A percentile compares a stretch with the other conserved stretches of the same genome.
These are phyloP conservation scores for Diplodus puntazzo DNA, from an alignment of 2,797 vertebrate species.

Conservation along the genomic window DNA sequence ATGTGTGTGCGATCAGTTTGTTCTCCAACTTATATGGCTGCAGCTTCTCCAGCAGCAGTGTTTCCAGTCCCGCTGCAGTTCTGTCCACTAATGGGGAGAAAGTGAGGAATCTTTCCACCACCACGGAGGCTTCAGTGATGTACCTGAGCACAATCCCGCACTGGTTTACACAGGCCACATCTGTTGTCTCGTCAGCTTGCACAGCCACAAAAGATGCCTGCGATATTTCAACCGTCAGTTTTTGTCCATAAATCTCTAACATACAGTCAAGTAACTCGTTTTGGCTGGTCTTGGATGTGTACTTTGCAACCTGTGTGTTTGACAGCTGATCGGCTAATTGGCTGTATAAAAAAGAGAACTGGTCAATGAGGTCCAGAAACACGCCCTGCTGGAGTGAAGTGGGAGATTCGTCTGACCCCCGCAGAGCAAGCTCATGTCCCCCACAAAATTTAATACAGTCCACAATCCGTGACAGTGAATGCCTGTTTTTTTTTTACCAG, in stretches of 20 bases:
- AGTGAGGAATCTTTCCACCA: no score
- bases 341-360: neutral
- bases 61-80: neutral
- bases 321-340: neutral
- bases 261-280: no score
- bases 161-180: no score
- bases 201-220: no score
- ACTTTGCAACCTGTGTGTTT: no score
- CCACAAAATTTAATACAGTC: neutral
- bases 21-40: neutral
- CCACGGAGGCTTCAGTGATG: no score
- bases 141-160: no score
- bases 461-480: neutral
- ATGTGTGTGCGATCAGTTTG: constrained; percentile 1
- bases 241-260: neutral
- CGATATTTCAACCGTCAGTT: neutral
- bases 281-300: no score
- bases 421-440: neutral
- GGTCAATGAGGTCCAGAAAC: neutral
- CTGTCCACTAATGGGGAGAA: no score
- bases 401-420: neutral
- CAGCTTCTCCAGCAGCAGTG: neutral
- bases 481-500: neutral
- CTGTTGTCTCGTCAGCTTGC: no score
- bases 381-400: neutral